Evolutionary conservation across 1,140 invertebrate species (phyloP).

Genomic region (Mycetomoellerius zeteki): DNA sequence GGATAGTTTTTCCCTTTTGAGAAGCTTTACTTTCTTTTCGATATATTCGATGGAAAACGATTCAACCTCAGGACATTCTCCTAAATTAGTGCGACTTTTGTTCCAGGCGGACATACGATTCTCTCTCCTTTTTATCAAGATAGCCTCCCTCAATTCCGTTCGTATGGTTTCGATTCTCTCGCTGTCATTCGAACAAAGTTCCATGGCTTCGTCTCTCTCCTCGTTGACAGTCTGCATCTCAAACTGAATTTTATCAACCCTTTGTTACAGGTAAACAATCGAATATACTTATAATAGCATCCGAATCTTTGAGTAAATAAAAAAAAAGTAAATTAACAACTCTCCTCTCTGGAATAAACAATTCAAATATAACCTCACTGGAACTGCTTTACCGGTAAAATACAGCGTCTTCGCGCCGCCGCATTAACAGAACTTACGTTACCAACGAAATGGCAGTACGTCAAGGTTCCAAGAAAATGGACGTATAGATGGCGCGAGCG

Average conservation of each 20-base stretch:
- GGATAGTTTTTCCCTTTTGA: slow-evolving; percentile 79
- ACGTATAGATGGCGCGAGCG: background rate
- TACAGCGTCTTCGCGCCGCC: background rate
- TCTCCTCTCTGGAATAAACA: background rate
- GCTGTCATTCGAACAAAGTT: background rate
- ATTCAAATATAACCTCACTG: background rate
- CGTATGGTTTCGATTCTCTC: slow-evolving; percentile 71
- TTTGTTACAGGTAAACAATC: background rate
- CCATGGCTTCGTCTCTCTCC: slow-evolving; percentile 10
- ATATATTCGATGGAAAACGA: slow-evolving; percentile 73
- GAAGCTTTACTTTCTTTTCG: slow-evolving; percentile 64
- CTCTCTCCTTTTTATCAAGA: slow-evolving; percentile 71
- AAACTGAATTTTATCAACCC: background rate
- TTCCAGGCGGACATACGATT: slow-evolving; percentile 69
- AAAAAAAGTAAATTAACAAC: too few species aligned
- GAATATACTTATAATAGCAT: background rate
- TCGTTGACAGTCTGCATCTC: slow-evolving; percentile 6
- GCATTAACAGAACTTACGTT: background rate
- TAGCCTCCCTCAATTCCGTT: slow-evolving; percentile 63
- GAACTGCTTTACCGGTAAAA: background rate
- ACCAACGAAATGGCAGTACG: background rate
- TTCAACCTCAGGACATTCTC: slow-evolving; percentile 55
- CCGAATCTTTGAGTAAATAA: background rate
- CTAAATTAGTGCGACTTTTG: slow-evolving; percentile 78
- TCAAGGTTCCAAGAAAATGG: too few species aligned